Conservation (phyloP, 2,888 invertebrate species). For the Epinotia ramella region DNA sequence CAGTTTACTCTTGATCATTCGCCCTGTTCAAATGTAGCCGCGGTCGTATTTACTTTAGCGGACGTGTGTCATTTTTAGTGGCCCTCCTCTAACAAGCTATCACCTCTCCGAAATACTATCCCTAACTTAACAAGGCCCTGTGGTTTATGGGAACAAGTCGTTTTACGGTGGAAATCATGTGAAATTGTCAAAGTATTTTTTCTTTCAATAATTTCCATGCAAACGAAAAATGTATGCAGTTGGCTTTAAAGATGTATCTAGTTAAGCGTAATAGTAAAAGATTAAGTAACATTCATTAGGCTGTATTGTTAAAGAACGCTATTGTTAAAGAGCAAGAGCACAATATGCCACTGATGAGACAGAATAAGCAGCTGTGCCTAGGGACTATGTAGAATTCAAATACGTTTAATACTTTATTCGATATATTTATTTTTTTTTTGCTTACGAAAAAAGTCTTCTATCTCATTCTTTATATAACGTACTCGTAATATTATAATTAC, state of each 20-base stretch:
- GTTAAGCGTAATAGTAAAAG: slow-evolving; percentile 37
- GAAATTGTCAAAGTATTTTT: slow-evolving; percentile 14
- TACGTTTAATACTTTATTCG: background rate
- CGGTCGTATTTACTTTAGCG: slow-evolving; percentile 61
- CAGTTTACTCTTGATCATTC: slow-evolving; percentile 51
- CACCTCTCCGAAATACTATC: slow-evolving; percentile 47
- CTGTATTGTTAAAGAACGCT: slow-evolving; percentile 59
- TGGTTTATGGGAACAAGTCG: slow-evolving; percentile 36
- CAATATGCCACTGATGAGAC: slow-evolving; percentile 60
- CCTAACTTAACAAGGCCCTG: slow-evolving; percentile 38
- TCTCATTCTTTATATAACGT: background rate
- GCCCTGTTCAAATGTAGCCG: slow-evolving; percentile 47
- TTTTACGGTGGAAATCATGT: slow-evolving; percentile 35
- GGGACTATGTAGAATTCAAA: background rate
- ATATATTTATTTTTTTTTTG: slow-evolving; percentile 22
- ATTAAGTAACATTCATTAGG: slow-evolving; percentile 57
- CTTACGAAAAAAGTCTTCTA: background rate
- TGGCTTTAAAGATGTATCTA: background rate
- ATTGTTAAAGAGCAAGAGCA: slow-evolving; percentile 57
- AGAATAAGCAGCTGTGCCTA: slow-evolving; percentile 29
- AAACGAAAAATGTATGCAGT: background rate
- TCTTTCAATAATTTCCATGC: background rate
- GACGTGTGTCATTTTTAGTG: slow-evolving; percentile 65
- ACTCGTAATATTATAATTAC: background rate
- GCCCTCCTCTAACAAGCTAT: slow-evolving; percentile 56